Percentiles rank a stretch among this genome's conserved stretches.
These are phyloP conservation scores for Morone chrysops DNA, from an alignment of 2,113 vertebrate genomes.

Conservation along the genomic window DNA sequence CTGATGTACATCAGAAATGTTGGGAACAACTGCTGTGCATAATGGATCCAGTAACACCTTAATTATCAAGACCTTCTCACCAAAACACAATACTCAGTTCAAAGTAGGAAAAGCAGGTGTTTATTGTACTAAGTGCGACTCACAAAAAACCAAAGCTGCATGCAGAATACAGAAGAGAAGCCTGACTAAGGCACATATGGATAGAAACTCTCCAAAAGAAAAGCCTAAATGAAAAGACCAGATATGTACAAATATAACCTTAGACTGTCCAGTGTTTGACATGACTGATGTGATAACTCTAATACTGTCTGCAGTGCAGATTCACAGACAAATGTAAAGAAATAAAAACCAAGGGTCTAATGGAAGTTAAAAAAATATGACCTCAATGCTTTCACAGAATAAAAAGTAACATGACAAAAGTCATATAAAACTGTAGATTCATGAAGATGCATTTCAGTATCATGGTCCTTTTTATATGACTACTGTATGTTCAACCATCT, in stretches of 20 bases:
- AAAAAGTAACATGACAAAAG: neutral
- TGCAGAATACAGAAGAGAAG: slow-evolving; percentile 41
- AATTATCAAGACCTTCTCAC: neutral
- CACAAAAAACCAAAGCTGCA: slow-evolving; percentile 56
- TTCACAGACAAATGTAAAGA: neutral
- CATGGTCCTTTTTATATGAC: slow-evolving; percentile 1
- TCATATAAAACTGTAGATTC: neutral
- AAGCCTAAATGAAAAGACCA: slow-evolving; percentile 21
- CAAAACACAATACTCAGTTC: neutral
- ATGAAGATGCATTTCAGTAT: neutral
- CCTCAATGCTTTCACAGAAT: neutral
- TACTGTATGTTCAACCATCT: slow-evolving; percentile 5
- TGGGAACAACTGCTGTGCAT: neutral
- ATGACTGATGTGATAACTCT: slow-evolving; percentile 1
- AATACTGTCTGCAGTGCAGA: slow-evolving; percentile 9
- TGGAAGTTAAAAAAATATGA: neutral
- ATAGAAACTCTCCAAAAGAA: slow-evolving; percentile 51
- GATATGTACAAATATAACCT: slow-evolving; percentile 55
- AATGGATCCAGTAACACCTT: neutral
- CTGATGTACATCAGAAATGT: neutral
- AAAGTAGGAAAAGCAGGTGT: slow-evolving; percentile 48
- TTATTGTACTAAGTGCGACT: slow-evolving; percentile 63
- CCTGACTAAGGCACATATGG: slow-evolving; percentile 70
- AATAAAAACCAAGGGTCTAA: neutral
- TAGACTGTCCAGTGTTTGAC: slow-evolving; percentile 59